Evolutionary conservation across 2,888 invertebrate genomes (phyloP).

Genomic region (Drosophila aldrichi): DNA sequence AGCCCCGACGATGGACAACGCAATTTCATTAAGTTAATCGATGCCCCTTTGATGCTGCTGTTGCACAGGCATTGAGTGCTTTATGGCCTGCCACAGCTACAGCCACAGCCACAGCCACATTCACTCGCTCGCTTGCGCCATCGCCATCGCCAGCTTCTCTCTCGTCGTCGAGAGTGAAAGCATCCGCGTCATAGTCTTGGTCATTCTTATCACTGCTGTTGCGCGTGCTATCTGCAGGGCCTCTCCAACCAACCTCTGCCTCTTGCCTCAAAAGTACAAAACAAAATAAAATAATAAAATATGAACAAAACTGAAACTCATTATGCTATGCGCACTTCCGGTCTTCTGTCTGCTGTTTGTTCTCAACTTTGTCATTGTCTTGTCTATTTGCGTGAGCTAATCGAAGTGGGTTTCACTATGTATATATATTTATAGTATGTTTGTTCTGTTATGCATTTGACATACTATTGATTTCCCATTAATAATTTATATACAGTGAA

Average conservation of each 20-base stretch:
- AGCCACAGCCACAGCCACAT: conserved; percentile 19
- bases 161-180: conserved; percentile 34
- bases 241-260: conserved; percentile 43
- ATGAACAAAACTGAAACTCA: conserved; percentile 38
- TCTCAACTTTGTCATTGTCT: conserved; percentile 27
- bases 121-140: background rate
- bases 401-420: conserved; percentile 15
- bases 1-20: conserved; percentile 24
- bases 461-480: conserved; percentile 6
- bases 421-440: background rate
- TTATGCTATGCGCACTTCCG: conserved; percentile 64
- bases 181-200: conserved; percentile 28
- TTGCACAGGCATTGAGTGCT: conserved; percentile 51
- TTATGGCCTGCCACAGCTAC: conserved; percentile 43
- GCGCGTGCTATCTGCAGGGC: conserved; percentile 46
- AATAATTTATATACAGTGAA: conserved; percentile 10
- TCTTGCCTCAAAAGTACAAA: conserved; percentile 14
- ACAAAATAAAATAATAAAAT: conserved; percentile 9
- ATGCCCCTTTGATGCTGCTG: conserved; percentile 63
- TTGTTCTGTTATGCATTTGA: background rate
- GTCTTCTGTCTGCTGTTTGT: conserved; percentile 16
- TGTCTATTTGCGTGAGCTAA: conserved; percentile 14
- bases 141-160: background rate
- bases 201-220: conserved; percentile 54
- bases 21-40: conserved; percentile 75